Percentiles rank a stretch among this genome's conserved stretches.
Evolutionary conservation across 2,113 vertebrate genomes (phyloP).

Genomic region (Cricetomys ansorgei): DNA sequence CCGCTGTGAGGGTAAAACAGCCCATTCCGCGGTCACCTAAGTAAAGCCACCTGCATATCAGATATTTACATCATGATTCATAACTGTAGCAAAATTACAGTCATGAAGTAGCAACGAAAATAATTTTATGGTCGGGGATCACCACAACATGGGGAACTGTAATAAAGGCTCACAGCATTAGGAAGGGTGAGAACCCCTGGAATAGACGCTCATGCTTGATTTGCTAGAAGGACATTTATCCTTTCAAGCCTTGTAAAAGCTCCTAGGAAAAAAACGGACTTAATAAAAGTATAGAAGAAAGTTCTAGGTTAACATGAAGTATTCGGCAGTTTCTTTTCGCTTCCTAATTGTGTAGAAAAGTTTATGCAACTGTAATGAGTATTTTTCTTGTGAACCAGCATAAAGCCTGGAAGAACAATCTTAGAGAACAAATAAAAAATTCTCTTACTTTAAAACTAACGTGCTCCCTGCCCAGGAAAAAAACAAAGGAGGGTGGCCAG

Average conservation of each 20-base stretch:
- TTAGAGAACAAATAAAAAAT: constrained; percentile 61
- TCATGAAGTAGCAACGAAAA: no score
- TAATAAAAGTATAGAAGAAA: constrained; percentile 30
- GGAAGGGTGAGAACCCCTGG: no score
- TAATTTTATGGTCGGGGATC: no score
- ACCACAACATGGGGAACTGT: no score
- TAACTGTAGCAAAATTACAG: no score
- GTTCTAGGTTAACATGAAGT: constrained; percentile 6
- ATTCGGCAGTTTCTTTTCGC: not conserved
- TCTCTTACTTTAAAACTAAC: constrained; percentile 55
- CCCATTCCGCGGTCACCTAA: no score
- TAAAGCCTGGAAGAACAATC: constrained; percentile 32
- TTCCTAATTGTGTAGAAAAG: not conserved
- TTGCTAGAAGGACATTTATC: constrained; percentile 15
- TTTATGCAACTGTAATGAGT: constrained; percentile 53
- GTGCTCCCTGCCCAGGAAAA: no score
- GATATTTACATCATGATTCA: no score
- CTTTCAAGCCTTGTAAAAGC: not conserved
- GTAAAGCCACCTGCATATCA: no score
- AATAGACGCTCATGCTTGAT: not conserved
- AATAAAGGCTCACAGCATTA: no score
- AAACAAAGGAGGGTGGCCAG: no score
- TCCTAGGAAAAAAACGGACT: constrained; percentile 25
- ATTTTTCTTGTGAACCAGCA: constrained; percentile 57
- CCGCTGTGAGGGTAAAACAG: no score